Evolutionary conservation across 2,888 invertebrate genomes (phyloP), one percentile per base, ranked within the genome.

Genomic region (Clistopyga incitator): DNA sequence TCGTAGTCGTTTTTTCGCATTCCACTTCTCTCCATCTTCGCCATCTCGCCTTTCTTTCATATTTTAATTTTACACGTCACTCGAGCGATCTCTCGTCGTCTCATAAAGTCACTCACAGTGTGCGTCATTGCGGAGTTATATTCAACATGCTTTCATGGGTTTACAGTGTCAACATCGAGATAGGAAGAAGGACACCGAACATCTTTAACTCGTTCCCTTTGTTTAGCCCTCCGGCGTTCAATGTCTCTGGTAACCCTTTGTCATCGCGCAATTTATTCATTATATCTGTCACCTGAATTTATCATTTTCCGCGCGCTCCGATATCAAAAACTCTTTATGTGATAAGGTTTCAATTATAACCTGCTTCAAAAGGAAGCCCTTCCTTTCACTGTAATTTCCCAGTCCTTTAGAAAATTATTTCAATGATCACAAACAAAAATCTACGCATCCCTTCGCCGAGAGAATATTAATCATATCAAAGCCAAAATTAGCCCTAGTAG

Each of bases 51-150:
- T 72, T 72, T 79, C 72, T 78, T 79, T 79, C 81, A 85, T 78
- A 78, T 78, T 70, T 78, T 78, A 79, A 79, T 79, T 79, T 79
- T 65, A 79, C 79, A 65, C 65, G 50, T 56, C 64, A 52, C 64
- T 29, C 68, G 61, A 59, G 20, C 56, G 50, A 78, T 70, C 70
- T 59, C 70, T 50, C 59, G 59, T 70, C 59, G 47, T 78, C 70
- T 61, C 61, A 45, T 42, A 50, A 47, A 68, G 59, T 78, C 61
- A 29, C 50, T 61, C 61, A 38, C 1, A 45, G 72, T 18, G 47
- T 45, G 34, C 15, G 42, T 29, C 34, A 4, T 15, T 15, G 47
- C 29, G 74, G 61, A 13, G 47, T 59, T 56, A 13, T 59, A 65
- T 67, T 56, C 67, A 42, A 20, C 65, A 25, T 61, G 47, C 56